Conservation (phyloP, 2,113 vertebrate genomes). For the Lates calcarifer region DNA sequence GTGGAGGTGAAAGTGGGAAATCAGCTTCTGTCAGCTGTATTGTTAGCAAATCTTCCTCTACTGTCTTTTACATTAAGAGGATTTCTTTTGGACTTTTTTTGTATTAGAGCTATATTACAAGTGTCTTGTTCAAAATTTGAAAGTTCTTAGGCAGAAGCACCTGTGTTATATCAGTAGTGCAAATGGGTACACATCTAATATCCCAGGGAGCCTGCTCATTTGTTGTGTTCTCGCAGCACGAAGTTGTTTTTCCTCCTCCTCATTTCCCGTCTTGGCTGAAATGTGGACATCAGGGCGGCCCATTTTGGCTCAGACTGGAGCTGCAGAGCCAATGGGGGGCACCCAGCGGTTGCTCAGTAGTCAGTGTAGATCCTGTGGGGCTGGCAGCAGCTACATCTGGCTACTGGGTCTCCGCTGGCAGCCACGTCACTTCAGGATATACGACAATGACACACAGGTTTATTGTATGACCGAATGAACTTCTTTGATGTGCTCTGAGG, state of each 20-base stretch:
- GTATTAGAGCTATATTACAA: neutral
- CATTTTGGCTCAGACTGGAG: conserved; percentile 58
- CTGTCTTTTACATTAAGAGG: neutral
- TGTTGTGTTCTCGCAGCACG: neutral
- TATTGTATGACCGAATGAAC: neutral
- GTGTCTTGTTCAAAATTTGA: neutral
- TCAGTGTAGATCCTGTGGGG: conserved; percentile 99
- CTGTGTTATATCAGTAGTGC: conserved; percentile 7
- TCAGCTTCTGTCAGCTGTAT: neutral
- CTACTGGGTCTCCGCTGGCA: conserved; percentile 96
- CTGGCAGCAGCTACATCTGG: conserved; percentile 97
- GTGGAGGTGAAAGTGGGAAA: conserved; percentile 27
- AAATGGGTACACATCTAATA: neutral
- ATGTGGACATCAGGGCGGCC: neutral
- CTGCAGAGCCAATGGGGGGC: conserved; percentile 53
- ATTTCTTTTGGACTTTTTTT: neutral
- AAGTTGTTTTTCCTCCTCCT: conserved; percentile 27
- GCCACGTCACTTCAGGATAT: conserved; percentile 1
- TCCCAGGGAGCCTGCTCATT: conserved; percentile 1
- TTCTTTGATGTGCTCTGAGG: neutral
- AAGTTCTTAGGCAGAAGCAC: neutral
- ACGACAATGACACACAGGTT: neutral
- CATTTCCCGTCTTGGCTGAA: conserved; percentile 22
- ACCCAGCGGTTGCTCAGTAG: conserved; percentile 93
- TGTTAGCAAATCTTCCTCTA: neutral